Base-by-base conservation (phyloP, 2,888 invertebrate genomes). In the Notocelia uddmanniana region DNA sequence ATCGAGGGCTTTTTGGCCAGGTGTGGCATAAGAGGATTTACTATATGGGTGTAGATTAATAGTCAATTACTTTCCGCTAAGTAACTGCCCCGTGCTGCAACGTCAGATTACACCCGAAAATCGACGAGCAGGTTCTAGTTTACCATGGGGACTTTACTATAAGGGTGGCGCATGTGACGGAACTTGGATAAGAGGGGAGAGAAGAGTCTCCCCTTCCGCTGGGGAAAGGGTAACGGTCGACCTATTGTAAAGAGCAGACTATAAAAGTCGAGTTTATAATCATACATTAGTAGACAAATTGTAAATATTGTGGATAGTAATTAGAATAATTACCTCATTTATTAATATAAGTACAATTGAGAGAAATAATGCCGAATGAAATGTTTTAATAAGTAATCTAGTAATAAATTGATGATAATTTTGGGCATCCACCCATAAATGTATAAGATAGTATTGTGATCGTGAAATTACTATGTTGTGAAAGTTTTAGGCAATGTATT, bases 391-490 rank as follows among this genome's bases (percentile, higher is more conserved):
- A 10, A 26, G 55, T n/a, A 26, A 26, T 55, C 6, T n/a, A 55
- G 26, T 15, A n/a, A 13, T 2, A 55, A 55, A 9, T 55, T 26
- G 15, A 55, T 26, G 8, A 55, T 23, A 15, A 8, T n/a, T 45
- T 8, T 45, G n/a, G 15, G 15, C 13, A 41, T 41, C 37, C 41
- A 3, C 15, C 15, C 1, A 41, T 41, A 41, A 41, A 54, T 23
- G 31, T 34, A 34, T 37, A 34, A 52, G n/a, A 52, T 15, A 5
- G 41, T 41, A 15, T 64, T 52, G 63, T 64, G 63, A 64, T 19
- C 37, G 63, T 64, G 63, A 52, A 23, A 50, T 15, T 52, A 37
- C 52, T 15, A 21, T 23, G 54, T 55, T 55, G 55, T 55, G 13
- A 26, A 26, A 26, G 19, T 50, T 26, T 23, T 55, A 55, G 26